Conservation (phyloP, 2,888 invertebrate species). For the Antitype chi region DNA sequence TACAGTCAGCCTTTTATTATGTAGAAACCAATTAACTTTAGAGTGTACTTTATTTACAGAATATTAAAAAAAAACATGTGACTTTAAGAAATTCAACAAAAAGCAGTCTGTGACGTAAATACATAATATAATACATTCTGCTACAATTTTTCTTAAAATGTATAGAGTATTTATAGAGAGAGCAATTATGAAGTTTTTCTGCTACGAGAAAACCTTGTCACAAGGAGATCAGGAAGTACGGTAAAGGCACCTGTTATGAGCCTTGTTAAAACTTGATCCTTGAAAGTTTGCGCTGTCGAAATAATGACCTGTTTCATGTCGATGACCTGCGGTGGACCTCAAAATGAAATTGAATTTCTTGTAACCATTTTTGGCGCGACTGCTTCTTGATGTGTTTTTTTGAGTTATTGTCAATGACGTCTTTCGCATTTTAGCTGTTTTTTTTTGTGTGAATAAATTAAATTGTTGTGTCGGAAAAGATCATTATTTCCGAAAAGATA, state of each 20-base stretch:
- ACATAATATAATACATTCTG: conserved; percentile 9
- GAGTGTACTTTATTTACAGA: conserved; percentile 20
- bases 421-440: neutral
- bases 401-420: neutral
- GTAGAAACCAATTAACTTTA: neutral
- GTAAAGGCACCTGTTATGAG: conserved; percentile 17
- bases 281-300: conserved; percentile 9
- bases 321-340: conserved; percentile 25
- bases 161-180: conserved; percentile 18
- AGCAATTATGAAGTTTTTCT: conserved; percentile 44
- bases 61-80: conserved; percentile 1
- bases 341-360: neutral
- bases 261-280: conserved; percentile 12
- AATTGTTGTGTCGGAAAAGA: neutral
- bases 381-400: neutral
- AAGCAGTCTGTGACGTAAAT: neutral
- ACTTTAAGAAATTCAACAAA: conserved; percentile 22
- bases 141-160: conserved; percentile 47
- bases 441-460: neutral
- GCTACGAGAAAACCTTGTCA: conserved; percentile 42
- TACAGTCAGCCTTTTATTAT: neutral
- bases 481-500: neutral
- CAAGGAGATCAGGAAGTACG: conserved; percentile 65
- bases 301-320: conserved; percentile 32
- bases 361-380: neutral